Base-by-base conservation (phyloP, 2,797 vertebrate species). In the Acropternis orthonyx region DNA sequence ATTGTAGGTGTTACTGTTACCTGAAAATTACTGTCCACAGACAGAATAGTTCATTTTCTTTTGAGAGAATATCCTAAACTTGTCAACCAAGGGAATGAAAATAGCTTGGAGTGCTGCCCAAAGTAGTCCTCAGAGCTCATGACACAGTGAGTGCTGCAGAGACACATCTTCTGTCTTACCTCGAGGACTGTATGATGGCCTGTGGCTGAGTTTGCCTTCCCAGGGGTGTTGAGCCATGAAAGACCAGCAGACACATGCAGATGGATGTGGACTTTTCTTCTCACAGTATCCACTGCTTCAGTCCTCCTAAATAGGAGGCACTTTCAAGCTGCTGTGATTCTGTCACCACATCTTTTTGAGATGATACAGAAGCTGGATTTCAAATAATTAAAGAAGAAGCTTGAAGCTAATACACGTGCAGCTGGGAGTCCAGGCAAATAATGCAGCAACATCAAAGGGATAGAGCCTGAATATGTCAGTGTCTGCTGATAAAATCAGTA, bases 401-500 rank as follows among this genome's bases (percentile, higher is more conserved):
- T 76, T 30, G 39, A 90, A 95, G 80, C 44, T 87, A 76, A 28
- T 77, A 39, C 30, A 18, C 58, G 67, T 96, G 79, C 88, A 95
- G 2, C 87, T 84, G 65, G 77, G 90, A 96, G 78, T 87, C 51
- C 71, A 85, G 82, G 78, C 69, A 76, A 89, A 89, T 78, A 75
- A 76, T 34, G 14, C 26, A 91, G 79, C 72, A 92, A 56, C 81
- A 81, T 81, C 89, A 91, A 77, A 95, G 80, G 83, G 65, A 78
- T 62, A 66, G 69, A 93, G 92, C 75, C 80, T 67, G 73, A 54
- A 78, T 83, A 66, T 67, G 85, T 82, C 71, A 8, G 65, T n/a
- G 75, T 88, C 46, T 81, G 52, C 79, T 58, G 91, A 94, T 96
- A 91, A 80, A 89, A 95, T 94, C 91, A 75, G 82, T 32, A 80